phyloP scores from a whole-genome alignment of 2,797 vertebrate genomes.

The Acrocephalus scirpaceus region DNA sequence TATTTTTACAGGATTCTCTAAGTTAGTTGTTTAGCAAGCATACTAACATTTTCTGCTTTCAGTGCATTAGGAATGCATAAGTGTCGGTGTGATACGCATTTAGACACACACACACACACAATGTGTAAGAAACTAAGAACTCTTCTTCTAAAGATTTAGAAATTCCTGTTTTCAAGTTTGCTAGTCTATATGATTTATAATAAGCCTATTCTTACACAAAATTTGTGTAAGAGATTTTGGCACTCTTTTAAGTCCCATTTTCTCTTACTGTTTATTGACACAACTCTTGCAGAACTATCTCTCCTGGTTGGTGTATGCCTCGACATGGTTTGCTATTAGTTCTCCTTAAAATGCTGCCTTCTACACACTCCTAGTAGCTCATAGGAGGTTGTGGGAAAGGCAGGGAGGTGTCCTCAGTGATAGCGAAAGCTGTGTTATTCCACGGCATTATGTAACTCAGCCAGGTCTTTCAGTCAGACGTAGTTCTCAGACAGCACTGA shows the following conservation, averaged over 20 bases:
- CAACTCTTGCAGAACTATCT: neutral
- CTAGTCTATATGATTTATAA: neutral
- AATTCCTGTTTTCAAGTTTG: neutral
- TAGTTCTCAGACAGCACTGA: neutral
- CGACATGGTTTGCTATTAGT: neutral
- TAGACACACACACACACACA: accelerated
- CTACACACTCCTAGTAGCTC: neutral
- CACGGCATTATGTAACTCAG: neutral
- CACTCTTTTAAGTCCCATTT: neutral
- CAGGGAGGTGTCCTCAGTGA: neutral
- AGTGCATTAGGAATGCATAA: neutral
- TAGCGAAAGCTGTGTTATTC: neutral
- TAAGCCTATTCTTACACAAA: neutral
- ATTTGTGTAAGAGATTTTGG: too few relatives aligned
- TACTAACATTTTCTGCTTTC: neutral
- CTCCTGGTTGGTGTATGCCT: neutral
- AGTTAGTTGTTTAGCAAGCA: neutral
- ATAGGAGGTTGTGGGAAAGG: neutral
- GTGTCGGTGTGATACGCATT: neutral
- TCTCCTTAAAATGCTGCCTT: neutral
- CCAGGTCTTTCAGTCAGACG: neutral
- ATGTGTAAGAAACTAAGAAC: neutral
- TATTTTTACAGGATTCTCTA: neutral
- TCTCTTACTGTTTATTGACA: neutral
- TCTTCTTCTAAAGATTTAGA: neutral